Evolutionary conservation across 2,797 vertebrate species (phyloP), one percentile per base, ranked within the genome.

Genomic region (Falco novaeseelandiae): DNA sequence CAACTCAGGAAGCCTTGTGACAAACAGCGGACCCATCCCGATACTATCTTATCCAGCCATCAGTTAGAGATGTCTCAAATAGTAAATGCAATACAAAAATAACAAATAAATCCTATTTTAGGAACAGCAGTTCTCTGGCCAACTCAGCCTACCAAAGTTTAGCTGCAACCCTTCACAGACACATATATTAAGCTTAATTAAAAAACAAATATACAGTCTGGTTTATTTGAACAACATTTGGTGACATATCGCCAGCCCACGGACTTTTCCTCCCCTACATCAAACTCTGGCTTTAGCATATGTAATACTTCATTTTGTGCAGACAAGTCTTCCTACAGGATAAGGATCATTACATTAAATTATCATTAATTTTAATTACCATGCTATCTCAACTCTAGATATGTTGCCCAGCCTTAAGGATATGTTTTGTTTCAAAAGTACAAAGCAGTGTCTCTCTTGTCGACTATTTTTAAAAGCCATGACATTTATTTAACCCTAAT

Each of bases 351-450:
- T 83, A 79, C 22, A 82, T 73, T 94, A 92, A 92, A 93, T 92
- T 83, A 87, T 71, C 71, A 61, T 94, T 91, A 70, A 71, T 78
- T 94, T 96, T 89, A 91, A 94, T 91, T 85, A 89, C 51, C 15
- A 51, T 8, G 15, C 42, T 84, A 87, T 84, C 77, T 89, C 69
- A 94, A 78, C 26, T 74, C 54, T 86, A 61, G 79, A 42, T 74
- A 76, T 17, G 14, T 25, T 88, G 48, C 30, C 27, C 76, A 94
- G 78, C 49, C 81, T 54, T 74, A 42, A 81, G 91, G 79, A 83
- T 55, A 88, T 32, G 34, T 76, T 95, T 87, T 93, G 49, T 87
- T 96, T 94, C 73, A 93, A 93, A 93, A 83, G 76, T 88, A 94
- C 69, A 73, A 94, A 94, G 72, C 69, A 62, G 23, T 14, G 9